Base-by-base conservation (phyloP, 2,113 vertebrate genomes). In the Tamias sibiricus region DNA sequence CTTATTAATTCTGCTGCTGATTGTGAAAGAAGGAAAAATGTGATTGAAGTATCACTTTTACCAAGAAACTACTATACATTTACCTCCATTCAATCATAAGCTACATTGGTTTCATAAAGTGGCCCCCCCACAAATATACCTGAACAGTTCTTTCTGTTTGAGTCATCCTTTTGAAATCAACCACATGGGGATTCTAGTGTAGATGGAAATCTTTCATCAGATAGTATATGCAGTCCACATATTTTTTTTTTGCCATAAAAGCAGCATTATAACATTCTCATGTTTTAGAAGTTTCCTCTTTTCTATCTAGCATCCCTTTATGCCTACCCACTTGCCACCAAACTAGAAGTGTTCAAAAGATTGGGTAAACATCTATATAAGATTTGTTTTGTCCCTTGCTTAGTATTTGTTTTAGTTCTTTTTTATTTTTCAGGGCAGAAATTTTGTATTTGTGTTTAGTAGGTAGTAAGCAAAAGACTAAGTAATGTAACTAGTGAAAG, bases 161-260 rank as follows among this genome's bases (percentile, higher is more conserved):
- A 95, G 35, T 95, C 64, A 87, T 89, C 84, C 42, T 90, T 91
- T 97, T 97, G 88, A 94, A 94, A 77, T 94, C 76, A 97, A 10
- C 75, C 90, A 96, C 80, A 90, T 42, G 32, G 35, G 24, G 90
- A 66, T 40, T 82, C 81, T 95, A 49, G 4, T 79, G 49, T 86
- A 93, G 83, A 66, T 93, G 75, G 71, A 89, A 96, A 93, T 91
- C 71, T 93, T 95, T 95, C 40, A 87, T 92, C 90, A 95, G 77
- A 80, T 79, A 95, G 91, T 86, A 32, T 86, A 82, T 91, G 40
- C 44, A 95, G 4, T 86, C 71, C 47, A 91, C 35, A 66, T 92
- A 32, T 95, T n/a, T 66, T 95, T 66, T 95, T 95, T 93, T 95
- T 71, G 79, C 40, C 40, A 57, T 87, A 87, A 86, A 86, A 96